phyloP scores from a whole-genome alignment of 2,113 vertebrate genomes.

The Hydrolagus affinis region DNA sequence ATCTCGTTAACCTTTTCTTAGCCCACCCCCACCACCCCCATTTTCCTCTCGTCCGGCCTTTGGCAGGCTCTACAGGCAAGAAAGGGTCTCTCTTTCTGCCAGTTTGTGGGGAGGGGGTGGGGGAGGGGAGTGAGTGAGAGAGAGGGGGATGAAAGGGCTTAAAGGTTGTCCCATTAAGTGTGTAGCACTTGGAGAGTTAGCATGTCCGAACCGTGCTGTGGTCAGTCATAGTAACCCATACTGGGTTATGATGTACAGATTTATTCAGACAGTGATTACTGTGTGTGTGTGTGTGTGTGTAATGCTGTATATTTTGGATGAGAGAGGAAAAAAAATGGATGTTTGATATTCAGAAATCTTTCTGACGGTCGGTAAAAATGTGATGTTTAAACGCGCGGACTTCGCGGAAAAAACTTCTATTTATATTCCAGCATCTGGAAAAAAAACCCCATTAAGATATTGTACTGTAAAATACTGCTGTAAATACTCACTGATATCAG shows the following conservation, averaged over 20 bases:
- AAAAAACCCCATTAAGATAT: neutral
- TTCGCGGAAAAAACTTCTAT: slow-evolving; percentile 57
- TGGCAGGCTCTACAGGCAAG: slow-evolving; percentile 41
- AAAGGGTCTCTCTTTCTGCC: neutral
- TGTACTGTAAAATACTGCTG: slow-evolving; percentile 22
- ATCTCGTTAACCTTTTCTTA: too few species aligned
- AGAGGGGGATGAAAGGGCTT: neutral
- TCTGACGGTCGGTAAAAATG: slow-evolving; percentile 51
- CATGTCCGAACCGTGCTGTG: slow-evolving; percentile 35
- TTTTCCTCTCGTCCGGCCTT: slow-evolving; percentile 35
- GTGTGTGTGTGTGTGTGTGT: slow-evolving; percentile 76
- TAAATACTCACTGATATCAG: slow-evolving; percentile 20
- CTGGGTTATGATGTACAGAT: slow-evolving; percentile 79
- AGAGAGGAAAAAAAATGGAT: slow-evolving; percentile 47
- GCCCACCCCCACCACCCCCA: slow-evolving; percentile 30
- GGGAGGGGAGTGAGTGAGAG: too few species aligned
- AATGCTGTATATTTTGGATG: slow-evolving; percentile 39
- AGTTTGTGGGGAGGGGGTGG: neutral
- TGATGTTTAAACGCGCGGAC: slow-evolving; percentile 49
- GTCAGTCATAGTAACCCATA: slow-evolving; percentile 77
- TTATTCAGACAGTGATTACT: slow-evolving; percentile 78
- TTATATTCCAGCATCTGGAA: slow-evolving; percentile 88
- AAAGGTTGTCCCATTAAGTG: neutral
- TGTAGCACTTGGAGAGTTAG: slow-evolving; percentile 15
- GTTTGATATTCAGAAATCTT: slow-evolving; percentile 58